Evolutionary conservation across 2,888 invertebrate genomes (phyloP).

Genomic region (Scaptomyza tumidula): DNA sequence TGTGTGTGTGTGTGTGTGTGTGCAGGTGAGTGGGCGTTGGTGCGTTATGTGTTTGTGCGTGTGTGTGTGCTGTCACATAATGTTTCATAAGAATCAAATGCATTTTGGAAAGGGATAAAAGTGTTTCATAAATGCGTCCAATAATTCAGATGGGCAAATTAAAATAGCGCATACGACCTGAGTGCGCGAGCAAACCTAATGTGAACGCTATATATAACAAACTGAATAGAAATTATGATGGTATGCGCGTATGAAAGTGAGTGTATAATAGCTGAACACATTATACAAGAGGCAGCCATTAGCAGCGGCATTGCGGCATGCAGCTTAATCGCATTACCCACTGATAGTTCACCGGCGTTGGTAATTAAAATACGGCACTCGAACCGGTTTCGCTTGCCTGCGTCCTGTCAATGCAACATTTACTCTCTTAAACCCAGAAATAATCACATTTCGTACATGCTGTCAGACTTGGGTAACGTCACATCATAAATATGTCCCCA

Average conservation of each 20-base stretch:
- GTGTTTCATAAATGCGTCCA: conserved; percentile 66
- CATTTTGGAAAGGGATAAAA: conserved; percentile 33
- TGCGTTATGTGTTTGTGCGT: conserved; percentile 13
- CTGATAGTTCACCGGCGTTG: conserved; percentile 61
- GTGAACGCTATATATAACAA: conserved; percentile 8
- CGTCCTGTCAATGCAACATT: conserved; percentile 27
- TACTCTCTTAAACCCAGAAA: conserved; percentile 48
- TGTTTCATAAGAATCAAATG: conserved; percentile 72
- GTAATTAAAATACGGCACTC: conserved; percentile 64
- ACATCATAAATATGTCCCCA: conserved; percentile 12
- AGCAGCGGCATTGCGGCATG: conserved; percentile 18
- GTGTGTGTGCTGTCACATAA: conserved; percentile 58
- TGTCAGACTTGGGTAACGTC: conserved; percentile 16
- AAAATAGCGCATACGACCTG: conserved; percentile 63
- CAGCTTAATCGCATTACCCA: conserved; percentile 71
- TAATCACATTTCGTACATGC: conserved; percentile 55
- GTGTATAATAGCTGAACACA: conserved; percentile 1
- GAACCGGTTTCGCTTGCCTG: conserved; percentile 26
- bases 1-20: conserved; percentile 18
- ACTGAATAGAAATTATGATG: conserved; percentile 3
- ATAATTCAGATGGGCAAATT: conserved; percentile 70
- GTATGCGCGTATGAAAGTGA: neutral
- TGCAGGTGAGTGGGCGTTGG: conserved; percentile 3
- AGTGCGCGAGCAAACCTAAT: conserved; percentile 30
- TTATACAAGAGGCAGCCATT: conserved; percentile 34